Evolutionary conservation across 2,888 invertebrate species (phyloP).

Genomic region (Lasioglossum morio): DNA sequence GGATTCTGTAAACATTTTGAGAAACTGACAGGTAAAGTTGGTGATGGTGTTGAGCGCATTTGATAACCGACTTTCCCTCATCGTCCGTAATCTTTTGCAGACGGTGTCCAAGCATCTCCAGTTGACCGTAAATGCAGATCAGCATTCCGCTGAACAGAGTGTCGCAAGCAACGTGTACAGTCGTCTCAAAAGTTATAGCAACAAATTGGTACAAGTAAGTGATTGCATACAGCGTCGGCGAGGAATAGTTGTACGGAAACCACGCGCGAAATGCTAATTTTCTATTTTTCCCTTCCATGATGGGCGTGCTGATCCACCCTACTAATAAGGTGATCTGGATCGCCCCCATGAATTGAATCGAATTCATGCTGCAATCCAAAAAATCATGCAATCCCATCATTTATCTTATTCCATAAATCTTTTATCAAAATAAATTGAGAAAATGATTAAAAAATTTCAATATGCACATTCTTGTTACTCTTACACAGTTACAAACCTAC

Average conservation of each 20-base stretch:
- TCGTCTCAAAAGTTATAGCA: constrained; percentile 39
- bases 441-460: background rate
- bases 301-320: background rate
- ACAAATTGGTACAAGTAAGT: constrained; percentile 47
- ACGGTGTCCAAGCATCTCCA: constrained; percentile 68
- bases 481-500: no score
- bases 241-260: constrained; percentile 61
- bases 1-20: no score
- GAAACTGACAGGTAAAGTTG: no score
- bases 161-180: constrained; percentile 66
- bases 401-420: no score
- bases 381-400: no score
- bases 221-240: constrained; percentile 25
- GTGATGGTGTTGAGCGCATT: constrained; percentile 51
- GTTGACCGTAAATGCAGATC: constrained; percentile 67
- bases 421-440: no score
- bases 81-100: constrained; percentile 26
- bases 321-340: constrained; percentile 4
- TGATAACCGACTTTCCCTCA: background rate
- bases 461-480: background rate
- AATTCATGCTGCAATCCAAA: no score
- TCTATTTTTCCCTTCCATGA: constrained; percentile 22
- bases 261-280: constrained; percentile 41
- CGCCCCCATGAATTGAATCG: background rate
- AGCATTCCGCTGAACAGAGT: constrained; percentile 66